Conservation (phyloP, 2,888 invertebrate species). For the Agrochola circellaris region DNA sequence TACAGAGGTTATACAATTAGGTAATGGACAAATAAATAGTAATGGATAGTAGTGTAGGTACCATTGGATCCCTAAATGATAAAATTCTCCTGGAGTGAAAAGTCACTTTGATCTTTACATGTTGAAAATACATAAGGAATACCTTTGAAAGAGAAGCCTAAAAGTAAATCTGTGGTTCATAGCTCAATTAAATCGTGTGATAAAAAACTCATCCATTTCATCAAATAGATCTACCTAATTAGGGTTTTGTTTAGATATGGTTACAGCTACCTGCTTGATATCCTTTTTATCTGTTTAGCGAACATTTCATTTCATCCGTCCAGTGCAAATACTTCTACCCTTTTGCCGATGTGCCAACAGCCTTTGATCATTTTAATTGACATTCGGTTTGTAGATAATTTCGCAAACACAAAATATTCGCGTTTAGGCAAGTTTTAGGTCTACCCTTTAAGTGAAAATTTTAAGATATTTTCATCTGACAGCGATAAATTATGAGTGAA, state of each 20-base stretch:
- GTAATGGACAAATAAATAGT: conserved; percentile 10
- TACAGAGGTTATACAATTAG: conserved; percentile 12
- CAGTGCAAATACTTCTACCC: conserved; percentile 75
- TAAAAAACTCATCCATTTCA: conserved; percentile 41
- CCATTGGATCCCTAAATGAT: not conserved
- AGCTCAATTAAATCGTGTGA: conserved; percentile 20
- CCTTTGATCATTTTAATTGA: conserved; percentile 80
- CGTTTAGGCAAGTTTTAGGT: conserved; percentile 28
- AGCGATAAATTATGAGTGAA: conserved; percentile 36
- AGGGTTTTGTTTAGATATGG: conserved; percentile 57
- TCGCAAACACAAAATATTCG: conserved; percentile 55
- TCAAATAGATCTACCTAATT: conserved; percentile 56
- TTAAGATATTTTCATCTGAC: conserved; percentile 34
- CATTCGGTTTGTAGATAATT: conserved; percentile 74
- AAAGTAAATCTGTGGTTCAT: conserved; percentile 1
- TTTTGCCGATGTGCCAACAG: conserved; percentile 72
- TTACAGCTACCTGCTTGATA: conserved; percentile 55
- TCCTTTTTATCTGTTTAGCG: conserved; percentile 68
- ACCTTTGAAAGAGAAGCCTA: not conserved
- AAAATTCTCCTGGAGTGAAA: not conserved
- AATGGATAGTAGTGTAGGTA: not conserved
- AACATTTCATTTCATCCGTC: conserved; percentile 71
- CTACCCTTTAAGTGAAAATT: conserved; percentile 30
- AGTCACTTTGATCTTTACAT: conserved; percentile 17
- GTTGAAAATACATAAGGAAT: not conserved